These are phyloP conservation scores for Xestia rhomboidea DNA, from an alignment of 2,888 invertebrate species.

Conservation along the genomic window DNA sequence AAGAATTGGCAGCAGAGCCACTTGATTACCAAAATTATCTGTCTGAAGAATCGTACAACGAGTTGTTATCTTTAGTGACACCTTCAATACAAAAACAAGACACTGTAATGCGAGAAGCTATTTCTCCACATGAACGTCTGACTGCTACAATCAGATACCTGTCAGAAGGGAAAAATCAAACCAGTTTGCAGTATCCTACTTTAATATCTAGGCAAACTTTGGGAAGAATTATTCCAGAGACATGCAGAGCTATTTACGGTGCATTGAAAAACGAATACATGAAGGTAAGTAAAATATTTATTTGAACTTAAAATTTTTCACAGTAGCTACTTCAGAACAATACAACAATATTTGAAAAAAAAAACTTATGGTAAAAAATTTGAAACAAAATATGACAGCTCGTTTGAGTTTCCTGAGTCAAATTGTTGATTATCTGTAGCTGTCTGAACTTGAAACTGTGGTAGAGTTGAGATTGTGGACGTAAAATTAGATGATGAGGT, in stretches of 20 bases:
- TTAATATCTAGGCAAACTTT: conserved; percentile 11
- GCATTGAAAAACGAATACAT: neutral
- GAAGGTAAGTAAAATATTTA: neutral
- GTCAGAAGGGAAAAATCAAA: no score
- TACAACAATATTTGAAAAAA: conserved; percentile 1
- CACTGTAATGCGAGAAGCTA: no score
- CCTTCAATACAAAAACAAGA: no score
- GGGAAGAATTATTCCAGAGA: conserved; percentile 11
- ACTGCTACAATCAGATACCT: no score
- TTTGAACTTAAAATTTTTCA: neutral
- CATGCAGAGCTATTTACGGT: neutral
- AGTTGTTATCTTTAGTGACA: no score
- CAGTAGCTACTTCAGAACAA: neutral
- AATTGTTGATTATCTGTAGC: conserved; percentile 1
- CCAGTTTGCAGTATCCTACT: no score
- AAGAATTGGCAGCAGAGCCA: no score
- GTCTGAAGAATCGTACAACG: no score
- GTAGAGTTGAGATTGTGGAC: conserved; percentile 3
- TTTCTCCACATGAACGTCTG: no score
- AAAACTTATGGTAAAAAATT: neutral
- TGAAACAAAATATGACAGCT: neutral
- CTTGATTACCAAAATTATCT: no score
- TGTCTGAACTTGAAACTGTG: conserved; percentile 1
- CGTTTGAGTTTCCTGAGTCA: neutral
- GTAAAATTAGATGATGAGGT: neutral